Percentiles rank a stretch among this genome's conserved stretches.
Evolutionary conservation across 1,140 invertebrate genomes (phyloP).

Genomic region (Aphidius gifuensis): DNA sequence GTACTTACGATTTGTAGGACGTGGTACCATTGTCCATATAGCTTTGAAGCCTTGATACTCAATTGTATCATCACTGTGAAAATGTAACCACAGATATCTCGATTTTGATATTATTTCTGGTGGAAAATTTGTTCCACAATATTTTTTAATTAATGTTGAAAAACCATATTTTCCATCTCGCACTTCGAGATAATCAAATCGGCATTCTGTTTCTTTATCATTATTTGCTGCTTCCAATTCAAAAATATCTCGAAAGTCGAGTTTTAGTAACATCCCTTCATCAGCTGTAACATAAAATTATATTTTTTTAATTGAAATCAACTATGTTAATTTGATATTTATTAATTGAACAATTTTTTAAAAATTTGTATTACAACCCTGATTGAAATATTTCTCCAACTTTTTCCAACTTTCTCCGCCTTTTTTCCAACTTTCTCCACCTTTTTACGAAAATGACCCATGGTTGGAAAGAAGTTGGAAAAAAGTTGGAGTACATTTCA

Average conservation of each 20-base stretch:
- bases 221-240: constrained; percentile 63
- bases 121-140: constrained; percentile 76
- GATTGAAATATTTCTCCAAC: too few species aligned
- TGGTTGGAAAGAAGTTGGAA: too few species aligned
- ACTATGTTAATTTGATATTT: too few species aligned
- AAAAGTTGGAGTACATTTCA: too few species aligned
- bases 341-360: too few species aligned
- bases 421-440: too few species aligned
- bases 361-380: too few species aligned
- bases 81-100: constrained; percentile 78
- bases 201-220: constrained; percentile 63
- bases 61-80: constrained; percentile 81
- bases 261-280: constrained; percentile 67
- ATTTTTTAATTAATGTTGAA: constrained; percentile 66
- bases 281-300: constrained; percentile 64
- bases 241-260: constrained; percentile 83
- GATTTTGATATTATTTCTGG: constrained; percentile 72
- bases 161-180: constrained; percentile 83
- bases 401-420: too few species aligned
- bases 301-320: not conserved
- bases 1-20: constrained; percentile 55
- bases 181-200: constrained; percentile 81
- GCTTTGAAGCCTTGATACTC: constrained; percentile 80
- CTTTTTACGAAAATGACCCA: too few species aligned
- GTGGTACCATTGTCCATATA: constrained; percentile 66